phyloP scores from a whole-genome alignment of 2,797 vertebrate genomes.

The Podargus strigoides region DNA sequence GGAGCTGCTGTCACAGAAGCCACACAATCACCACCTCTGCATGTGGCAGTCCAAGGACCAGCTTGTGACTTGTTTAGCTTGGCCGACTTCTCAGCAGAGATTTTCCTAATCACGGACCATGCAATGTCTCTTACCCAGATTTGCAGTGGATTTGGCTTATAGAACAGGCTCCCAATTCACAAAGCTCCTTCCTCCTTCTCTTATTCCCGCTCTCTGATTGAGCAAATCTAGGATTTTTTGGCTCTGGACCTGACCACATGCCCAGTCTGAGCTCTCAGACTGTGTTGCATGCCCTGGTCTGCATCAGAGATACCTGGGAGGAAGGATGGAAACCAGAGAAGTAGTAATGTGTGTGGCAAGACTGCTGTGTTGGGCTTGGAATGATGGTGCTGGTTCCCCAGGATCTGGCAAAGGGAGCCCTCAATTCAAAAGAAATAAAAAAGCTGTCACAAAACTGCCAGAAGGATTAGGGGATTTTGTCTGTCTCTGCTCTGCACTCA shows the following conservation, averaged over 20 bases:
- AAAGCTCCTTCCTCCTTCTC: background rate
- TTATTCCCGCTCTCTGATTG: background rate
- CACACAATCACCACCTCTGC: background rate
- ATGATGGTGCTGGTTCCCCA: background rate
- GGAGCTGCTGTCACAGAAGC: background rate
- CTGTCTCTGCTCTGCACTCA: accelerated
- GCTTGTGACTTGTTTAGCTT: background rate
- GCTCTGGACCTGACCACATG: background rate
- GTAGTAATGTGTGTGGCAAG: accelerated
- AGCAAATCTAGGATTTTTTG: background rate
- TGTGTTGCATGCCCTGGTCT: background rate
- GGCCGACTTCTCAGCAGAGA: background rate
- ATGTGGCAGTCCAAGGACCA: background rate
- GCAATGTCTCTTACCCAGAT: background rate
- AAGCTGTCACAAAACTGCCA: background rate
- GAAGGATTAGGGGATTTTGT: background rate
- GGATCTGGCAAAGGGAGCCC: background rate
- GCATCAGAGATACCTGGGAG: background rate
- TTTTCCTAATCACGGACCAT: background rate
- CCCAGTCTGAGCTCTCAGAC: background rate
- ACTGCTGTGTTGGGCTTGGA: background rate
- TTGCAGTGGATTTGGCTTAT: slow-evolving; percentile 15
- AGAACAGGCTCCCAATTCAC: background rate
- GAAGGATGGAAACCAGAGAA: background rate
- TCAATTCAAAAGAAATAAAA: background rate